Evolutionary conservation across 1,140 invertebrate species (phyloP).

Genomic region (Contarinia nasturtii): DNA sequence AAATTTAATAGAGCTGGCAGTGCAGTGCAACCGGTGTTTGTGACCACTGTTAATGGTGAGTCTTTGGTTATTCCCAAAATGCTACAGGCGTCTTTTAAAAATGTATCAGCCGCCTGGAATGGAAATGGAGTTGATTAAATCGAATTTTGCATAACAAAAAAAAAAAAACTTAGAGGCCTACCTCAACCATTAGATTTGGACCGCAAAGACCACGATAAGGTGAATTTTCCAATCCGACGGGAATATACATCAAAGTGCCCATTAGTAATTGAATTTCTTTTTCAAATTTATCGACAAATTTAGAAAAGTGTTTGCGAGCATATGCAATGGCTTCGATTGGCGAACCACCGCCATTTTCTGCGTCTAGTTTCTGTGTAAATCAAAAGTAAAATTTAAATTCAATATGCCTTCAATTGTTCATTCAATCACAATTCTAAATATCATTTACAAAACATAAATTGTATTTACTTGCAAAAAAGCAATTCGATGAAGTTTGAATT

Average conservation of each 20-base stretch:
- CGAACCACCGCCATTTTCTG: constrained; percentile 9
- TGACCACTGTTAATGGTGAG: constrained; percentile 37
- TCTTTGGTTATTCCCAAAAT: constrained; percentile 79
- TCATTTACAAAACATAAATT: too few relatives aligned
- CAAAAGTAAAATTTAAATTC: neutral
- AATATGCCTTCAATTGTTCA: too few relatives aligned
- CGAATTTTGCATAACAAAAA: neutral
- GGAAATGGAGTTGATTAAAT: neutral
- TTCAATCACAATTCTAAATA: too few relatives aligned
- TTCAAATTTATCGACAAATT: constrained; percentile 61
- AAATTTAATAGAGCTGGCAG: constrained; percentile 86
- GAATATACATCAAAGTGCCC: constrained; percentile 70
- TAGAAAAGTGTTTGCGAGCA: constrained; percentile 66
- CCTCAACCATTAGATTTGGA: constrained; percentile 55
- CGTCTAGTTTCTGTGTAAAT: neutral
- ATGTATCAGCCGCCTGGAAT: constrained; percentile 67
- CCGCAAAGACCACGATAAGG: constrained; percentile 66
- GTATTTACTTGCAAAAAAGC: constrained; percentile 25
- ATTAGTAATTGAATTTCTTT: constrained; percentile 78
- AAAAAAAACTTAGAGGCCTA: constrained; percentile 17
- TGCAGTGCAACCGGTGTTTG: constrained; percentile 83
- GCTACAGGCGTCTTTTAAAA: constrained; percentile 81
- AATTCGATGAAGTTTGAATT: constrained; percentile 66
- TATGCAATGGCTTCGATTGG: constrained; percentile 54
- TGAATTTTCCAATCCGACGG: constrained; percentile 56